Percentiles rank a stretch among this genome's conserved stretches.
These are phyloP conservation scores for Sebastes steindachneri DNA, from an alignment of 2,797 vertebrate genomes.

Conservation along the genomic window DNA sequence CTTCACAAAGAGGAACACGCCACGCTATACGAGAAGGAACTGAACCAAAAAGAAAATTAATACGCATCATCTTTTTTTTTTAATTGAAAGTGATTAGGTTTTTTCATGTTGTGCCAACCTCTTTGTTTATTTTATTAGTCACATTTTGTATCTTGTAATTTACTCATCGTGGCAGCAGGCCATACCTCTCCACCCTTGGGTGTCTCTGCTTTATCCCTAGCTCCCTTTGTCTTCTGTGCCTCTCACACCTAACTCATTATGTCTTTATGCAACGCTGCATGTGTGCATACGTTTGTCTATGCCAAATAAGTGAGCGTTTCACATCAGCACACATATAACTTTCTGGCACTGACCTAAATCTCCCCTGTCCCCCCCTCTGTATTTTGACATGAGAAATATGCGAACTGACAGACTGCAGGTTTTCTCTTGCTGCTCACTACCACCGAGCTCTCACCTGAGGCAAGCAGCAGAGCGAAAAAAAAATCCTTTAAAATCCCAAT, in stretches of 20 bases:
- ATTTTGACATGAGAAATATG: conserved; percentile 58
- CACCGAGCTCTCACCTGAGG: conserved; percentile 50
- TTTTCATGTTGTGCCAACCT: not conserved
- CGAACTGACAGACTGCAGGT: conserved; percentile 59
- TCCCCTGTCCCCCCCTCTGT: not conserved
- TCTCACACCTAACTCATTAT: not conserved
- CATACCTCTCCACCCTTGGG: not conserved
- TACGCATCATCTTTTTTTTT: not conserved
- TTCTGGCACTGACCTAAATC: conserved; percentile 28
- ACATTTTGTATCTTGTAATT: conserved; percentile 3
- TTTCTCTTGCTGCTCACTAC: conserved; percentile 59
- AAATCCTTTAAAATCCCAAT: conserved; percentile 23
- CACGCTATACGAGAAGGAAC: not conserved
- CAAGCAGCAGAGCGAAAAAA: conserved; percentile 9
- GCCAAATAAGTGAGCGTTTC: not conserved
- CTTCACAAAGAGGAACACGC: not conserved
- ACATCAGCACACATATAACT: not conserved
- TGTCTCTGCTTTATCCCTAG: not conserved
- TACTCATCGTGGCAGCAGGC: not conserved
- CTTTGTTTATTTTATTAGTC: not conserved
- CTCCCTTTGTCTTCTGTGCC: not conserved
- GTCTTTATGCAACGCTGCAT: not conserved
- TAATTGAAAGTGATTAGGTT: not conserved
- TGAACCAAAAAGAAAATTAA: not conserved
- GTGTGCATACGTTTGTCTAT: not conserved